Base-by-base conservation (phyloP, 2,113 vertebrate species). In the Hippocampus zosterae region DNA sequence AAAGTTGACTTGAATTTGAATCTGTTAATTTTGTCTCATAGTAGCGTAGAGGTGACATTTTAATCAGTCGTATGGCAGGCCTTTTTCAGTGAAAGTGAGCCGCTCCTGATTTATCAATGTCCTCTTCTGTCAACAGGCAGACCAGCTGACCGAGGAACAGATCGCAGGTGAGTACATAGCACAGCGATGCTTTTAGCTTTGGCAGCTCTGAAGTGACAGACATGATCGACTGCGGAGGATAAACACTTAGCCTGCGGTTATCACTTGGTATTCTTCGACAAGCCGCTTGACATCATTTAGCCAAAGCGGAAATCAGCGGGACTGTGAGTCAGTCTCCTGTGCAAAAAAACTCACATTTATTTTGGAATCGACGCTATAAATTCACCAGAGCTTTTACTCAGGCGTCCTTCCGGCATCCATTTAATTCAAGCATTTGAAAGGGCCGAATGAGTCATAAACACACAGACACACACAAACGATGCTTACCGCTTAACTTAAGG, bases 91-190 rank as follows among this genome's bases (percentile, higher is more conserved):
- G 41, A n/a, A 48, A 25, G 41, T 37, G 12, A 8, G 53, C 10
- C 48, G 27, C 53, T 4, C 3, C 1, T 68, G 50, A 74, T 25
- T 76, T 75, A 15, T 41, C 33, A 68, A 9, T 56, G 67, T 56
- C 29, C 75, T 46, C 63, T 74, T 69, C 74, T 83, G 73, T 84
- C 41, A 73, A 74, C 89, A 96, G 94, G 95, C 95, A 74, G 95
- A 96, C 89, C 95, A 96, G 88, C 91, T 96, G 87, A 95, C 95
- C 1, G 94, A 95, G 81, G 95, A 96, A 75, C 95, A 96, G 90
- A 96, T 96, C 57, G 95, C 95, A 88, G 95, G 95, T 95, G 77
- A 93, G 94, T 84, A 48, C 44, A 52, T 7, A 69, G 27, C 42
- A 19, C 72, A 29, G 62, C 57, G 10, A 65, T 72, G 33, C 76